phyloP scores from a whole-genome alignment of 2,113 vertebrate genomes.

The Eulacestoma nigropectus region DNA sequence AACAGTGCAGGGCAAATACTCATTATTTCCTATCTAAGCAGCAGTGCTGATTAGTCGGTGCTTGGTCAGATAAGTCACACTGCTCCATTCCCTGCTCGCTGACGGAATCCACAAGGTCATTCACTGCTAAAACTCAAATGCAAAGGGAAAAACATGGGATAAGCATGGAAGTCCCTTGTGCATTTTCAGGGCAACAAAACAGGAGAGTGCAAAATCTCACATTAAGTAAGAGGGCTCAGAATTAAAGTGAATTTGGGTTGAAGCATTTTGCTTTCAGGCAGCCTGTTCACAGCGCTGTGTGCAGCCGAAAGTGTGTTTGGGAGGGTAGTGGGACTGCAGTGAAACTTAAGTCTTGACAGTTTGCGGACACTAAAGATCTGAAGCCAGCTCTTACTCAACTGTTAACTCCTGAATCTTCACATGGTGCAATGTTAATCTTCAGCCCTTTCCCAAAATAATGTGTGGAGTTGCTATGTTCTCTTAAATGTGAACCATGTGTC shows the following conservation, averaged over 20 bases:
- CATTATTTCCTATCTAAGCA: constrained; percentile 47
- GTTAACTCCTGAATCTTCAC: constrained; percentile 55
- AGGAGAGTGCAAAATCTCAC: neutral
- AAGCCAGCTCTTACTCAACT: constrained; percentile 13
- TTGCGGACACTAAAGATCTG: constrained; percentile 40
- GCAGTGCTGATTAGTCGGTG: neutral
- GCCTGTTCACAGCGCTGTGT: neutral
- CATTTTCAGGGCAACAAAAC: neutral
- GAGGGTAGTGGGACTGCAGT: neutral
- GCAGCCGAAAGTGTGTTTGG: neutral
- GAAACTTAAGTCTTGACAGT: constrained; percentile 44
- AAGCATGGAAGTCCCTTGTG: neutral
- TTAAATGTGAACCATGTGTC: constrained; percentile 64
- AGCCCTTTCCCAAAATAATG: constrained; percentile 55
- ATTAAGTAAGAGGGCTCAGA: neutral
- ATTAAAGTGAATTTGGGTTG: neutral
- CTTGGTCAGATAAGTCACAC: constrained; percentile 51
- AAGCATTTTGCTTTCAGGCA: neutral
- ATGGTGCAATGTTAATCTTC: constrained; percentile 46
- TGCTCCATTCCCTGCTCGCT: neutral
- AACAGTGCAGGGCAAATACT: constrained; percentile 18
- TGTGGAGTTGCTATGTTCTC: constrained; percentile 24
- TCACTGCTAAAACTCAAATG: neutral
- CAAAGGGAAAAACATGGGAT: neutral
- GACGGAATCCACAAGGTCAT: constrained; percentile 26